phyloP scores from a whole-genome alignment of 1,140 invertebrate species.

The Leptinotarsa defecta region DNA sequence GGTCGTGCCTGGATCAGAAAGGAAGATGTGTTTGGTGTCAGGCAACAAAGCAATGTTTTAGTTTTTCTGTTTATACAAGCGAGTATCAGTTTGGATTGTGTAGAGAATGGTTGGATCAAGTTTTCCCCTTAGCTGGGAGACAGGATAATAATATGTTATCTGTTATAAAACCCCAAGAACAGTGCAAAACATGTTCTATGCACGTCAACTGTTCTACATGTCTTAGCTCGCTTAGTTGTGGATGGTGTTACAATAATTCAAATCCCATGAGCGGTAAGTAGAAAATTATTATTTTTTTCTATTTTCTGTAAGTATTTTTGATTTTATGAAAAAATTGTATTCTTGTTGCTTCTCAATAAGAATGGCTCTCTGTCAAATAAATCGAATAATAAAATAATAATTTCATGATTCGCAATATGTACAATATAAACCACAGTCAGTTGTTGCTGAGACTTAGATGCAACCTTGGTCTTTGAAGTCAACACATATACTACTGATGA shows the following conservation, averaged over 20 bases:
- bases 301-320: too few species aligned
- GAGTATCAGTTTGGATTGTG: conserved; percentile 92
- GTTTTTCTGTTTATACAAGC: conserved; percentile 92
- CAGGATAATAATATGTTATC: conserved; percentile 50
- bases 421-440: too few species aligned
- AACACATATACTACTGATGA: too few species aligned
- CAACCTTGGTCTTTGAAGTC: too few species aligned
- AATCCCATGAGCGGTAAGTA: conserved; percentile 80
- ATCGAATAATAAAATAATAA: too few species aligned
- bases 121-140: conserved; percentile 54
- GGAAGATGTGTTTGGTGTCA: conserved; percentile 95
- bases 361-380: too few species aligned
- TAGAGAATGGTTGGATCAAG: conserved; percentile 88
- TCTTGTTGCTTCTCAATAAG: too few species aligned
- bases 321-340: too few species aligned
- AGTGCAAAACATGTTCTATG: conserved; percentile 81
- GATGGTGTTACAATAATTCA: conserved; percentile 88
- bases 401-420: too few species aligned
- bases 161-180: conserved; percentile 59
- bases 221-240: conserved; percentile 81
- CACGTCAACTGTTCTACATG: conserved; percentile 81
- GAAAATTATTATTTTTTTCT: background rate
- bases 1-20: conserved; percentile 79
- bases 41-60: conserved; percentile 87
- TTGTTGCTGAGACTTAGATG: too few species aligned